phyloP scores from a whole-genome alignment of 2,888 invertebrate genomes.

The Hipparchia sbordonii region DNA sequence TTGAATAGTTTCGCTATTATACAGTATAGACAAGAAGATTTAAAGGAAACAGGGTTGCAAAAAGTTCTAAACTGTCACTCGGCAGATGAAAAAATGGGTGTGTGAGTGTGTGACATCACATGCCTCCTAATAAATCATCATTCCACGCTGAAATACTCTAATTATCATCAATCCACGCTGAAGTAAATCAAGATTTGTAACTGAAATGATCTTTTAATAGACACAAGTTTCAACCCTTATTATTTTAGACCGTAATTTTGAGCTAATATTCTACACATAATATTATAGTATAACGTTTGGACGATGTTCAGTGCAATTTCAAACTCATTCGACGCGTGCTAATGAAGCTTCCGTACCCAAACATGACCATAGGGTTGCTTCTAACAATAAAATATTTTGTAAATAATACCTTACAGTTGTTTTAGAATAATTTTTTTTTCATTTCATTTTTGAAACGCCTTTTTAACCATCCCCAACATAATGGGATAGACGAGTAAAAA shows the following conservation, averaged over 20 bases:
- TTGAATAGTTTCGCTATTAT: background rate
- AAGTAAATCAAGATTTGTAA: background rate
- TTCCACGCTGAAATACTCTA: too few species aligned
- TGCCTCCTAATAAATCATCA: too few species aligned
- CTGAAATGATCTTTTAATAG: too few species aligned
- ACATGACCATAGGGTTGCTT: conserved; percentile 13
- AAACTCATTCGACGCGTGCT: conserved; percentile 36
- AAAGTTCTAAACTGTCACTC: too few species aligned
- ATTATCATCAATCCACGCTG: background rate
- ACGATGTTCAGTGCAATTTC: conserved; percentile 36
- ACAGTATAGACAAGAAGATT: background rate
- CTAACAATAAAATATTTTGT: background rate
- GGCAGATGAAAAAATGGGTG: too few species aligned
- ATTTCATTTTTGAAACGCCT: too few species aligned
- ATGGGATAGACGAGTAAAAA: too few species aligned
- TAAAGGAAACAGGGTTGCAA: background rate
- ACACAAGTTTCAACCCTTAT: background rate
- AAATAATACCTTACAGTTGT: too few species aligned
- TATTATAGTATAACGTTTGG: conserved; percentile 23
- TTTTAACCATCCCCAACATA: too few species aligned
- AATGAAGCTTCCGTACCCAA: conserved; percentile 38
- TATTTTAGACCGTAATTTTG: background rate
- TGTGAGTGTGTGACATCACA: too few species aligned
- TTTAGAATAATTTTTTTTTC: too few species aligned
- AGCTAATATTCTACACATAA: conserved; percentile 8